A percentile compares a stretch with the other conserved stretches of the same genome.
phyloP scores from a whole-genome alignment of 2,888 invertebrate species.

The Acleris laterana region DNA sequence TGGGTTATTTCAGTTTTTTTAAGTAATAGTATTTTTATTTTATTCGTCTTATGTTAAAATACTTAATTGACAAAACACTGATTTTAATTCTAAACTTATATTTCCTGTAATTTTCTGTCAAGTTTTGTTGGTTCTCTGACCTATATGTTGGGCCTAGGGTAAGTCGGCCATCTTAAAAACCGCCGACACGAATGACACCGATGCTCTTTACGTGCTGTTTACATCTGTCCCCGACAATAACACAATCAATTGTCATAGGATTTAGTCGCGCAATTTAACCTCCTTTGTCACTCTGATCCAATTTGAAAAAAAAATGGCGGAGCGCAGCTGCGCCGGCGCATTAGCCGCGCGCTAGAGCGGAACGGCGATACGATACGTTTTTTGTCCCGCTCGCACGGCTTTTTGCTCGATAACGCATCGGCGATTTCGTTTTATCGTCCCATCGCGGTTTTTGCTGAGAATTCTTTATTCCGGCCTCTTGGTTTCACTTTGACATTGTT shows the following conservation, averaged over 20 bases:
- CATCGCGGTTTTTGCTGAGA: slow-evolving; percentile 76
- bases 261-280: slow-evolving; percentile 83
- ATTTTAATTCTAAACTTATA: too few relatives aligned
- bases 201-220: slow-evolving; percentile 64
- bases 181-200: slow-evolving; percentile 42
- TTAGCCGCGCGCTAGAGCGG: slow-evolving; percentile 79
- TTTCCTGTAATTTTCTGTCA: too few relatives aligned
- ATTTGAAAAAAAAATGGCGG: slow-evolving; percentile 82
- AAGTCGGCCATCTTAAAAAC: slow-evolving; percentile 3
- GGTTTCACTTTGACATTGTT: slow-evolving; percentile 38
- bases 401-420: slow-evolving; percentile 80
- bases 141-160: background rate
- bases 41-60: too few relatives aligned
- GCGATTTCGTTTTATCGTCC: slow-evolving; percentile 82
- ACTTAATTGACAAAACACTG: too few relatives aligned
- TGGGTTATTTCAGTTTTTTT: too few relatives aligned
- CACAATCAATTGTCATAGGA: slow-evolving; percentile 77
- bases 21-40: too few relatives aligned
- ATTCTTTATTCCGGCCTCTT: slow-evolving; percentile 73
- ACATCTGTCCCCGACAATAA: slow-evolving; percentile 76
- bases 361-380: slow-evolving; percentile 81
- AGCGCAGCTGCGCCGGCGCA: slow-evolving; percentile 78
- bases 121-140: background rate
- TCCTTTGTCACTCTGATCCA: slow-evolving; percentile 80
- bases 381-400: slow-evolving; percentile 81